Evolutionary conservation across 1,140 invertebrate genomes (phyloP).

Genomic region (Oedothorax gibbosus): DNA sequence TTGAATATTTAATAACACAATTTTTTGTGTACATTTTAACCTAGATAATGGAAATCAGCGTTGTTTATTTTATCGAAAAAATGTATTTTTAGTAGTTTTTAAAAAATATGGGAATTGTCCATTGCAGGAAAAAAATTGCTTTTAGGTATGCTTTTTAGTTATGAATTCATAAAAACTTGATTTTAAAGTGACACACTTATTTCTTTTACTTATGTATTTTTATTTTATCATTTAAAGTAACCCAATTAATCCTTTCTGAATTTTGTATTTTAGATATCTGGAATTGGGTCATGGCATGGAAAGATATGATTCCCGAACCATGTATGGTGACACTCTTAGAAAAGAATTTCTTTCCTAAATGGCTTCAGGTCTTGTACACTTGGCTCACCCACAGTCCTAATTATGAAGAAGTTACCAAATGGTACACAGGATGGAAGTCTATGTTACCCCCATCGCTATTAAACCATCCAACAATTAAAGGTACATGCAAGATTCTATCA

Average conservation of each 20-base stretch:
- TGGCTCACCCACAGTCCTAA: slow-evolving; percentile 86
- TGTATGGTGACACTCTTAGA: slow-evolving; percentile 81
- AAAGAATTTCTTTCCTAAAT: slow-evolving; percentile 88
- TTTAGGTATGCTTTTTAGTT: not conserved
- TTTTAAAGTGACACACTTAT: not conserved
- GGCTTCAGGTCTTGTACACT: slow-evolving; percentile 81
- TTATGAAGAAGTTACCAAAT: slow-evolving; percentile 85
- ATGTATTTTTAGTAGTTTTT: too few species aligned
- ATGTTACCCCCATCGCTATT: slow-evolving; percentile 79
- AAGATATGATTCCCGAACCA: slow-evolving; percentile 79
- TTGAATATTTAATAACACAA: too few species aligned
- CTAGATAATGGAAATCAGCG: too few species aligned
- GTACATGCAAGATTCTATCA: slow-evolving; percentile 66
- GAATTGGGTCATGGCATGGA: slow-evolving; percentile 91
- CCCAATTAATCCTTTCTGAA: not conserved
- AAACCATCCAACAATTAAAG: slow-evolving; percentile 78
- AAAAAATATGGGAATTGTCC: too few species aligned
- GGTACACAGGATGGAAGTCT: slow-evolving; percentile 90
- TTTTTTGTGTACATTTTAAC: too few species aligned
- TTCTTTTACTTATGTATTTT: not conserved
- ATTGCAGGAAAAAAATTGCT: too few species aligned
- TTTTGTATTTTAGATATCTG: slow-evolving; percentile 73
- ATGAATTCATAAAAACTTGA: not conserved
- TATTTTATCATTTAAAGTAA: not conserved
- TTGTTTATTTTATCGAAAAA: too few species aligned